Conservation (phyloP, 2,888 invertebrate genomes). For the Papilio gigon region DNA sequence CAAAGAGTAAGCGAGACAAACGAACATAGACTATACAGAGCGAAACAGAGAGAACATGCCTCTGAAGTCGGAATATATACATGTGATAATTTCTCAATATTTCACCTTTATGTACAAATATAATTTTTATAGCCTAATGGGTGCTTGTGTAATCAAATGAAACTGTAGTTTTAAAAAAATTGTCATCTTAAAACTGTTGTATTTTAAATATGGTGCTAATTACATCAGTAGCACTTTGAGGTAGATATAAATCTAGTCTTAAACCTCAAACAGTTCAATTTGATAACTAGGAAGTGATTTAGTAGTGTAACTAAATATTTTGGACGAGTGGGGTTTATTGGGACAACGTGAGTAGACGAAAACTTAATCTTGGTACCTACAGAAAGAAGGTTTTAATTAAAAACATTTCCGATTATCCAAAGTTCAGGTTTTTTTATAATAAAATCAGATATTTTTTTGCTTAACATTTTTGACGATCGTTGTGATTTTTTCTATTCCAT, state of each 20-base stretch:
- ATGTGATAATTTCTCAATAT: constrained; percentile 49
- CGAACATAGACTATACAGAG: not conserved
- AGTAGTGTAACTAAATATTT: not conserved
- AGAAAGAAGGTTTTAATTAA: too few relatives aligned
- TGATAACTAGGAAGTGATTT: not conserved
- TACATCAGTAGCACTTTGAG: not conserved
- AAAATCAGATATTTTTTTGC: too few relatives aligned
- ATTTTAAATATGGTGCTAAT: constrained; percentile 12
- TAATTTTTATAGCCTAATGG: not conserved
- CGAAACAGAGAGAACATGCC: not conserved
- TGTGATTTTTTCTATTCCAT: too few relatives aligned
- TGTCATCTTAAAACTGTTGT: too few relatives aligned
- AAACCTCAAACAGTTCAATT: constrained; percentile 1
- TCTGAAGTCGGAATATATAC: constrained; percentile 40
- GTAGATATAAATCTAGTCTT: constrained; percentile 14
- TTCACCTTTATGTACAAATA: constrained; percentile 49
- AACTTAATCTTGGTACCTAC: not conserved
- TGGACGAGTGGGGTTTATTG: not conserved
- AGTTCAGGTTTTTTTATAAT: too few relatives aligned
- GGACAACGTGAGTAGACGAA: not conserved
- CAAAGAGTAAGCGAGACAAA: not conserved
- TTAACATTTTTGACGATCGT: too few relatives aligned
- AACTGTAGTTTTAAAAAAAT: too few relatives aligned
- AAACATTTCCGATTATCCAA: too few relatives aligned
- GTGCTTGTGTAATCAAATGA: not conserved